These are phyloP conservation scores for Petrophora chlorosata DNA, from an alignment of 2,888 invertebrate species.

Conservation along the genomic window DNA sequence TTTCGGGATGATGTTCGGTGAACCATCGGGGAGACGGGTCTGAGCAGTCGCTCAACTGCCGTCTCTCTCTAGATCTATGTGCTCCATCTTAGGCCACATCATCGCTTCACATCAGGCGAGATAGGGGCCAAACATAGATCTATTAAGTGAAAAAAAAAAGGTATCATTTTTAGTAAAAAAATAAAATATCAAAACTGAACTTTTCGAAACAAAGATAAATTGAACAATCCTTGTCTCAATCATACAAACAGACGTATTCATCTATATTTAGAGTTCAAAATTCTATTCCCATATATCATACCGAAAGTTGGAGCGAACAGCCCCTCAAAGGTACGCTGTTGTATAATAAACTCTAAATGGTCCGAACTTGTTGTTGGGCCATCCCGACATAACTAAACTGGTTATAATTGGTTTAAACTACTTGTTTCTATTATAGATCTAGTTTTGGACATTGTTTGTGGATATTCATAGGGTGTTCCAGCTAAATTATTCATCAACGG, in stretches of 20 bases:
- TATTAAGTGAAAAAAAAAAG: too few relatives aligned
- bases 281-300: slow-evolving; percentile 14
- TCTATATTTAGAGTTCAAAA: slow-evolving; percentile 16
- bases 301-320: slow-evolving; percentile 6
- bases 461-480: background rate
- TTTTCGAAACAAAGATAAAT: too few relatives aligned
- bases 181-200: too few relatives aligned
- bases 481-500: too few relatives aligned
- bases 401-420: slow-evolving; percentile 26
- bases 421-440: slow-evolving; percentile 15
- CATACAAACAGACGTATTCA: background rate
- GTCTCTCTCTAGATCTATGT: too few relatives aligned
- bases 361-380: slow-evolving; percentile 17
- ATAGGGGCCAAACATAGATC: too few relatives aligned
- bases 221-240: background rate
- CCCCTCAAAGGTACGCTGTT: slow-evolving; percentile 23
- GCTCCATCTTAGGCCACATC: too few relatives aligned
- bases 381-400: slow-evolving; percentile 15
- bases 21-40: too few relatives aligned
- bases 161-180: too few relatives aligned
- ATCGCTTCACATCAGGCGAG: too few relatives aligned
- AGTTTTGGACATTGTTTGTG: background rate
- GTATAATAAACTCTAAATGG: slow-evolving; percentile 25
- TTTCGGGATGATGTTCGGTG: too few relatives aligned
- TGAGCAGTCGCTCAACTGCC: too few relatives aligned